Percentiles rank a stretch among this genome's conserved stretches.
These are phyloP conservation scores for Pseudopleuronectes americanus DNA, from an alignment of 2,797 vertebrate genomes.

Conservation along the genomic window DNA sequence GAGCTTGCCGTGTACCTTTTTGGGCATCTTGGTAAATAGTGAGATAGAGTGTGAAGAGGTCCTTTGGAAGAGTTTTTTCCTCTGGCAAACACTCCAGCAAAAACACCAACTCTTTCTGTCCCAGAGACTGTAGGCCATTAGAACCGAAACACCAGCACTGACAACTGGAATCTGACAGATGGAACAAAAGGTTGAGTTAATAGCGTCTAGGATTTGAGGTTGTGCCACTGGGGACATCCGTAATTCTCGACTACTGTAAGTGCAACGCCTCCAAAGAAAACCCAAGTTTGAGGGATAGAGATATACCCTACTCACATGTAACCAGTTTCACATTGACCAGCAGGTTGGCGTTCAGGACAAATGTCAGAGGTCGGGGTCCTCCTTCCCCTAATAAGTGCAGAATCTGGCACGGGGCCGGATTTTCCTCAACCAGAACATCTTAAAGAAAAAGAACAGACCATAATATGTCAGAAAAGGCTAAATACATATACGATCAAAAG, in stretches of 20 bases:
- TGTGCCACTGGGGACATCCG: not conserved
- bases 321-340: slow-evolving; percentile 91
- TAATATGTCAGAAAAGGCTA: not conserved
- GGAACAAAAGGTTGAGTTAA: slow-evolving; percentile 8
- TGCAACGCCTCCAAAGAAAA: not conserved
- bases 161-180: slow-evolving; percentile 82
- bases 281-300: too few species aligned
- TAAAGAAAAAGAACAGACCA: slow-evolving; percentile 25
- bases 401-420: slow-evolving; percentile 87
- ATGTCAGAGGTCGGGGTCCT: slow-evolving; percentile 87
- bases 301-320: slow-evolving; percentile 86
- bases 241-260: not conserved
- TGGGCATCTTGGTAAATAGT: slow-evolving; percentile 92
- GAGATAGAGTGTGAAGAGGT: slow-evolving; percentile 90
- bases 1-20: slow-evolving; percentile 82
- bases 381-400: slow-evolving; percentile 85
- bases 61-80: slow-evolving; percentile 89
- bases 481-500: too few species aligned
- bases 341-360: slow-evolving; percentile 93
- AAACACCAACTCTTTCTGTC: slow-evolving; percentile 94
- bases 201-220: too few species aligned
- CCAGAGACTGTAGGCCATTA: slow-evolving; percentile 91
- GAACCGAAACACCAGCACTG: slow-evolving; percentile 95
- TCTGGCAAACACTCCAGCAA: slow-evolving; percentile 88
- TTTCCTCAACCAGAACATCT: slow-evolving; percentile 89